phyloP scores from a whole-genome alignment of 64 coral and sea anemone genomes.

The Catalaphyllia jardinei region DNA sequence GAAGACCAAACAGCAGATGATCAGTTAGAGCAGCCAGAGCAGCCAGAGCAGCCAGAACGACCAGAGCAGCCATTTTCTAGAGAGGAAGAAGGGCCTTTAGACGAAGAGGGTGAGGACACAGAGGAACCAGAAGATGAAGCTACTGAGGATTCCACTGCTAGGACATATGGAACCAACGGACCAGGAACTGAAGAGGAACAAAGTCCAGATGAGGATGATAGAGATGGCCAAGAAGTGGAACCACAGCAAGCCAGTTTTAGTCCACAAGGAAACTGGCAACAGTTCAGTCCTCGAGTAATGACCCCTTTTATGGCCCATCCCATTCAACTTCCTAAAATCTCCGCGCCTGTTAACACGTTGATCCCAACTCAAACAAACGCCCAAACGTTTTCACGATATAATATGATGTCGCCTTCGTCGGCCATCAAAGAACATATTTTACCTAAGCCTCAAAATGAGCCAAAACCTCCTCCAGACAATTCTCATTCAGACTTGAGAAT shows the following conservation, averaged over 20 bases:
- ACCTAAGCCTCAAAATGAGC: background rate
- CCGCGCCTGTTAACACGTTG: background rate
- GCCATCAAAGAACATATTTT: slow-evolving; percentile 43
- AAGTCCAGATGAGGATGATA: slow-evolving; percentile 1
- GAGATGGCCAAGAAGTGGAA: background rate
- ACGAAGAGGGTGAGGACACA: background rate
- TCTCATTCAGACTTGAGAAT: slow-evolving; percentile 48
- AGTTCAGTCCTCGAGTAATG: slow-evolving; percentile 7
- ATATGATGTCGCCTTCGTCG: slow-evolving; percentile 53
- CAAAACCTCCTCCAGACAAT: background rate
- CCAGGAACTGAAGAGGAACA: background rate
- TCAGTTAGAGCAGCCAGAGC: background rate
- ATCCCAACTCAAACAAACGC: slow-evolving; percentile 1
- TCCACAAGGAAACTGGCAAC: background rate
- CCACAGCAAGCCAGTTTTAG: background rate
- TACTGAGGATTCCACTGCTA: background rate
- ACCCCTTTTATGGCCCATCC: background rate
- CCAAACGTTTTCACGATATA: slow-evolving; percentile 61
- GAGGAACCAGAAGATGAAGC: slow-evolving; percentile 6
- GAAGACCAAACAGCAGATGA: background rate
- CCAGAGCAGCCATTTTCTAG: background rate
- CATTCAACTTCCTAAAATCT: background rate
- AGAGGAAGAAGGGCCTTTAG: slow-evolving; percentile 5
- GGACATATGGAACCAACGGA: background rate
- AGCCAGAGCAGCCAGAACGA: background rate